Base-by-base conservation (phyloP, 1,140 invertebrate species). In the Drosophila busckii region DNA sequence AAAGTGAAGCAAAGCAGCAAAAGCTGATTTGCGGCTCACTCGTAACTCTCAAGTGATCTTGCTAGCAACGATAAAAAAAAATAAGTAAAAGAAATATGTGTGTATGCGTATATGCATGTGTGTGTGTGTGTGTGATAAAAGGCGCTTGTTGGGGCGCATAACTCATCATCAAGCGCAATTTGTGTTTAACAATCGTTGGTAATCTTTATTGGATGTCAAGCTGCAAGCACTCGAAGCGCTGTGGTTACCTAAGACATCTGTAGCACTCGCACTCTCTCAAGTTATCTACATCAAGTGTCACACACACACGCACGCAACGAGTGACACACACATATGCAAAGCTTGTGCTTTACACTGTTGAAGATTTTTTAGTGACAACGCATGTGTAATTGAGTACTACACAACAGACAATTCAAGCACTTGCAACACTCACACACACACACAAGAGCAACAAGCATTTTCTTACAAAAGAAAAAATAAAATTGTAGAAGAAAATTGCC, bases 191-290 rank as follows among this genome's bases (percentile, higher is more conserved):
- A 80, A 78, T 78, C 73, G 67, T 78, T 64, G 67, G 67, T 80
- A 80, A 78, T 78, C 73, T 78, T 78, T 80, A 78, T 78, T 80
- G 73, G 73, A 80, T 78, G 71, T 78, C 71, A 67, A 63, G 71
- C 62, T 46, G 17, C 37, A 25, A 31, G 31, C 41, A 40, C n/a
- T 31, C 32, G 23, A 6, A 26, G 23, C 19, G 20, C n/a, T 35
- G 28, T 59, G 26, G 28, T 16, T 37, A 65, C 67, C 56, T 58
- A 63, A 70, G 67, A 68, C 50, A 58, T 37, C 19, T 41, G 32
- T 26, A 31, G 35, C 13, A 65, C 34, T 34, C 46, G 23, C 50
- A n/a, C n/a, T 62, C 29, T 63, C 60, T 22, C 44, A 59, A 54
- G 66, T 59, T 78, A 56, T 76, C 56, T 75, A 76, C 71, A 45